Evolutionary conservation across 2,113 vertebrate species (phyloP), one percentile per base, ranked within the genome.

Genomic region (Phylloscopus trochilus): DNA sequence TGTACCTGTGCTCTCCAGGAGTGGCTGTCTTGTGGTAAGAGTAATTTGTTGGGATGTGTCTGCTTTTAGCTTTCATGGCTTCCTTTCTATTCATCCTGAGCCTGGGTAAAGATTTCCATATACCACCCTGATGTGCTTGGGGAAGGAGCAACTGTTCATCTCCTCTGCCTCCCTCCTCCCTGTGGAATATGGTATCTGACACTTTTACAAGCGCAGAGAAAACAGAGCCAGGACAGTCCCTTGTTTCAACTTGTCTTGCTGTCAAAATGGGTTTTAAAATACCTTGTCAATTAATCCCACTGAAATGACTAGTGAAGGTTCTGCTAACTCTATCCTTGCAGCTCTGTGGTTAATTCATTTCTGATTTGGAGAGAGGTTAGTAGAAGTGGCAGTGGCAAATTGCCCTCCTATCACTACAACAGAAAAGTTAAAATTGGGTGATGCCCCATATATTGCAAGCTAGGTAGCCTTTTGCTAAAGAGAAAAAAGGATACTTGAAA

Each of bases 371-470:
- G 39, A 10, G 4, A 22, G 33, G 16, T 72, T 76, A 92, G 59
- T 33, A 73, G 46, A 95, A 89, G 31, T 83, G 66, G 49, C 23
- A 76, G 35, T 30, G 52, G 28, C 56, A 92, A 92, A 86, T 62
- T 72, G 10, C 33, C 24, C 76, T 93, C 67, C 22, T 70, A 11
- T 51, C 56, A 28, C 22, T 66, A 49, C 56, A 91, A 56, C 7
- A 84, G 64, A 70, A 74, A 84, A 75, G 30, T 46, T 70, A 59
- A 78, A 78, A 64, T 7, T 81, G 21, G 17, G 2, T 37, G 24
- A 31, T 75, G 35, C 8, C 17, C 62, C n/a, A 15, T 43, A 24
- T 28, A n/a, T 14, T 49, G 56, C 73, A 62, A 88, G 13, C 13
- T 60, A 63, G 41, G 21, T 35, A 51, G n/a, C 21, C 16, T 90